Conservation (phyloP, 2,797 vertebrate genomes). For the Eremophila alpestris region DNA sequence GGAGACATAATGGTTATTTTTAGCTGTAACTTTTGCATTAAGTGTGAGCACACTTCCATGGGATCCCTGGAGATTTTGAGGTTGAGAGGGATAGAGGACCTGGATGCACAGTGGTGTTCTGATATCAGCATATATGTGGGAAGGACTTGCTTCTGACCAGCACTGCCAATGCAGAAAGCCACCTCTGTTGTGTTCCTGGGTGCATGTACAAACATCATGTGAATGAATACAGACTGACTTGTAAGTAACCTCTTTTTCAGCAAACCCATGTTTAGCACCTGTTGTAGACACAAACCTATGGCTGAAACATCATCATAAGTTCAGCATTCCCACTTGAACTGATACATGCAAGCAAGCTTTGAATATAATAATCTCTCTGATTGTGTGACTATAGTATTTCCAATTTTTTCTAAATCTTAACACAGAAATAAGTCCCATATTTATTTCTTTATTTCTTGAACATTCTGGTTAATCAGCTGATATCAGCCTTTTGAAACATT, state of each 20-base stretch:
- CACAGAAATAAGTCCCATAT: neutral
- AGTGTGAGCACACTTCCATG: neutral
- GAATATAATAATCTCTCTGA: neutral
- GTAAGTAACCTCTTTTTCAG: neutral
- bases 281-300: neutral
- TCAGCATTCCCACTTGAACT: neutral
- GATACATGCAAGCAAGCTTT: neutral
- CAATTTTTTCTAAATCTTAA: neutral
- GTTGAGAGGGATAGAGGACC: neutral
- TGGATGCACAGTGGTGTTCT: neutral
- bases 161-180: neutral
- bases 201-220: neutral
- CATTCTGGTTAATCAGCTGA: neutral
- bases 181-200: neutral
- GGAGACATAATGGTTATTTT: neutral
- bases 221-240: neutral
- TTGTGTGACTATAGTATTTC: neutral
- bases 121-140: rapidly evolving
- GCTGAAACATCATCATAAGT: neutral
- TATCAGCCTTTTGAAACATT: neutral
- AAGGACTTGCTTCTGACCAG: neutral
- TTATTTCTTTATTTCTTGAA: neutral
- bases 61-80: neutral
- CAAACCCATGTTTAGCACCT: neutral
- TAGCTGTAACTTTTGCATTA: neutral